A percentile compares a stretch with the other conserved stretches of the same genome.
phyloP scores from a whole-genome alignment of 2,113 vertebrate genomes.

The Charadrius vociferus region DNA sequence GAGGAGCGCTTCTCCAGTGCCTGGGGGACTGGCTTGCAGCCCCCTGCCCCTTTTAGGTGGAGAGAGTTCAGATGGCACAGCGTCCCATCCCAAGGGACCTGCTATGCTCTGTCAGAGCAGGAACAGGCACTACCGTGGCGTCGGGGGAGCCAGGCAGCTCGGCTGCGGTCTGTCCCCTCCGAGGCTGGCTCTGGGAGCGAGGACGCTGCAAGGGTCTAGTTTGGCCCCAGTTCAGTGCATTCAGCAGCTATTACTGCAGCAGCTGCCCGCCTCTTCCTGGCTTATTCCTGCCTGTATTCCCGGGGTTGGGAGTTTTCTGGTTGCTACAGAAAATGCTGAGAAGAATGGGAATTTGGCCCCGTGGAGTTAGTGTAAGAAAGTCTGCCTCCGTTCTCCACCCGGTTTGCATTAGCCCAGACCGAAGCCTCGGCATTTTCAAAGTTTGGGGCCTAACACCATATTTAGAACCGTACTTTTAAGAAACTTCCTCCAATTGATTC shows the following conservation, averaged over 20 bases:
- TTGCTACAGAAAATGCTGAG: background rate
- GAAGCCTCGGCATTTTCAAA: background rate
- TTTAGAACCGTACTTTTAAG: slow-evolving; percentile 58
- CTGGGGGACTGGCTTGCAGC: background rate
- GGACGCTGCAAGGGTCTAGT: background rate
- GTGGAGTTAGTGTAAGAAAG: background rate
- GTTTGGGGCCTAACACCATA: slow-evolving; percentile 31
- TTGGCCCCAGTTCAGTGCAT: background rate
- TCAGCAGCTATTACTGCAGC: background rate
- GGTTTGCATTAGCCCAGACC: background rate
- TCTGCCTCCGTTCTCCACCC: background rate
- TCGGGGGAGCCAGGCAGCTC: background rate
- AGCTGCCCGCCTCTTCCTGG: background rate
- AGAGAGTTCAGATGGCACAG: background rate
- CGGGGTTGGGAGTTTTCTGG: background rate
- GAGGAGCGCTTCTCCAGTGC: background rate
- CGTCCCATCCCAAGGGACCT: background rate
- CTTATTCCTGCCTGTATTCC: background rate
- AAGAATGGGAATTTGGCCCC: background rate
- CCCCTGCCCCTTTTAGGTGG: background rate
- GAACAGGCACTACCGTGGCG: background rate
- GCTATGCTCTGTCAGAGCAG: background rate
- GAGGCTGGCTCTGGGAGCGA: slow-evolving; percentile 5
- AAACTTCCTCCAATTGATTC: slow-evolving; percentile 50
- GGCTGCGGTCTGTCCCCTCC: background rate